Conservation (phyloP, 2,888 invertebrate genomes). For the Rugalucina vietnamica region DNA sequence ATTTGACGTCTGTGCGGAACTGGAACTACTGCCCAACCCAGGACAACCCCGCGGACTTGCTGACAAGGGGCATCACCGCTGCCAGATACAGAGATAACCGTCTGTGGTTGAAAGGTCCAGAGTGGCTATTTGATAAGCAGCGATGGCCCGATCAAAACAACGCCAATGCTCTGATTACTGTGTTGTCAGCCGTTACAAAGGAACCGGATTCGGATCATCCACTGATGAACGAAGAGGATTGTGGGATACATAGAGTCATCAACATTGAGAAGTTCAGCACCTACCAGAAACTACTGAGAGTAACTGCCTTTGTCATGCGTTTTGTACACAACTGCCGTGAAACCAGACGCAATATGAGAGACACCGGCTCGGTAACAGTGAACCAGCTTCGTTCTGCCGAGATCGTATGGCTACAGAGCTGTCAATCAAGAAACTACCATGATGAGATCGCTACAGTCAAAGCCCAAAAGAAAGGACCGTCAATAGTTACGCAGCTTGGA, state of each 20-base stretch:
- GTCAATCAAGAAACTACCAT: neutral
- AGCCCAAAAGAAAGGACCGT: too few relatives aligned
- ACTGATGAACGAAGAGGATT: neutral
- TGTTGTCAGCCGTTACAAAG: neutral
- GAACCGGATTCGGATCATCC: too few relatives aligned
- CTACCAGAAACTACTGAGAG: neutral
- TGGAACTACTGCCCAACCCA: slow-evolving; percentile 30
- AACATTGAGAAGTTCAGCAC: neutral
- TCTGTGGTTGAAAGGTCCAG: slow-evolving; percentile 23
- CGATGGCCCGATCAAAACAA: neutral
- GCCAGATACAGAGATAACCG: slow-evolving; percentile 1
- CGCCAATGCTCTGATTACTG: neutral
- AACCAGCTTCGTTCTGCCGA: neutral
- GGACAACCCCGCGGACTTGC: slow-evolving; percentile 21
- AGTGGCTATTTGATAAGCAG: neutral
- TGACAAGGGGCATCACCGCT: slow-evolving; percentile 11
- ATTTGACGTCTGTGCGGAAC: neutral
- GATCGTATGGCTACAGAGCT: neutral
- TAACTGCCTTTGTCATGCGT: neutral
- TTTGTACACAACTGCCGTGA: neutral
- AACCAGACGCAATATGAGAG: neutral
- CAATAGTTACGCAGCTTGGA: neutral
- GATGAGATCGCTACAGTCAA: neutral
- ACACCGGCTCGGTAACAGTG: neutral
- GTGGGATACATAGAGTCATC: neutral